Evolutionary conservation across 2,888 invertebrate species (phyloP).

Genomic region (Apantesis nais): DNA sequence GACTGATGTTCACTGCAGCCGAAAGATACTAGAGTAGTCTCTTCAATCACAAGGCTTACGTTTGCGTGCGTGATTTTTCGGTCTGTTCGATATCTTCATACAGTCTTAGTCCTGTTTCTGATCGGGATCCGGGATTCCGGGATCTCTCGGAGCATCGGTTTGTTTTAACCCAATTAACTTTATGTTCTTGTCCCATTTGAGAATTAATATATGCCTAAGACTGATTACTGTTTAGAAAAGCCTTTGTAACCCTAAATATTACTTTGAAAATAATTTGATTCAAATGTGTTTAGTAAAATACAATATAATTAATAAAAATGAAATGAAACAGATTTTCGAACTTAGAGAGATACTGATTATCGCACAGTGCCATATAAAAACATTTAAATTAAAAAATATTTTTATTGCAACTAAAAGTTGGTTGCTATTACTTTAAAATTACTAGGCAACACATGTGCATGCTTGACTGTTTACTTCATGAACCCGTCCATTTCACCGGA

Average conservation of each 20-base stretch:
- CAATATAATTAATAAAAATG: too few species aligned
- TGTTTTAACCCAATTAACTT: neutral
- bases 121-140: neutral
- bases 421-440: neutral
- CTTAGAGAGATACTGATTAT: too few species aligned
- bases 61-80: neutral
- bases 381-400: too few species aligned
- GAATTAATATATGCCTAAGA: neutral
- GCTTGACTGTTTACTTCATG: conserved; percentile 23
- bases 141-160: neutral
- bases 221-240: neutral
- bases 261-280: neutral
- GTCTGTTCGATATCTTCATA: neutral
- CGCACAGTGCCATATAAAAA: too few species aligned
- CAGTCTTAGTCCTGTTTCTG: neutral
- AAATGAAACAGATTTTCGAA: neutral
- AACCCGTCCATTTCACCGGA: conserved; percentile 44
- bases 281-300: neutral
- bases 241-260: neutral
- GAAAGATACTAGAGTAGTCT: neutral
- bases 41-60: neutral
- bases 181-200: too few species aligned
- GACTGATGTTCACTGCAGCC: too few species aligned
- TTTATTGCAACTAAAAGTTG: neutral
- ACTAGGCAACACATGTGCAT: neutral